phyloP scores from a whole-genome alignment of 2,113 vertebrate genomes.

The Oncorhynchus nerka region DNA sequence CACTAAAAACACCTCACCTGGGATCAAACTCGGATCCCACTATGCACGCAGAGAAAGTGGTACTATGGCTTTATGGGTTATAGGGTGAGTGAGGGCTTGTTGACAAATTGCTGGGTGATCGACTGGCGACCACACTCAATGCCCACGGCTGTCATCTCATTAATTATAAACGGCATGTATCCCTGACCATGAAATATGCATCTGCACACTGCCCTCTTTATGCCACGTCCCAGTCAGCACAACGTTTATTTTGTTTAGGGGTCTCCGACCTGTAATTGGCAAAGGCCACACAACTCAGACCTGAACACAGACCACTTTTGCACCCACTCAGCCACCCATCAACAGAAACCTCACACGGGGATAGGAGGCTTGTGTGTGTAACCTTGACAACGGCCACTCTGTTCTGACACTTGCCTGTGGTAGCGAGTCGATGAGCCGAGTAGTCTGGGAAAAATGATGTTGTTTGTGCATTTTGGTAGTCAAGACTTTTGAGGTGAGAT shows the following conservation, averaged over 20 bases:
- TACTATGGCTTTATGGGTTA: slow-evolving; percentile 14
- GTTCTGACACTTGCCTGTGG: slow-evolving; percentile 34
- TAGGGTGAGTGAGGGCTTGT: slow-evolving; percentile 42
- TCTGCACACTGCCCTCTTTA: slow-evolving; percentile 64
- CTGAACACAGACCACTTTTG: slow-evolving; percentile 61
- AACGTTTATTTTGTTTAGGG: slow-evolving; percentile 63
- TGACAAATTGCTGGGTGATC: slow-evolving; percentile 52
- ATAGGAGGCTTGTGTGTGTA: slow-evolving; percentile 18
- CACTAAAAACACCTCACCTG: not conserved
- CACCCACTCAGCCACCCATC: slow-evolving; percentile 62
- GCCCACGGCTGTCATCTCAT: slow-evolving; percentile 59
- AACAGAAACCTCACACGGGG: slow-evolving; percentile 57
- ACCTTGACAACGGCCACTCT: slow-evolving; percentile 51
- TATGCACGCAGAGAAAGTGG: slow-evolving; percentile 1
- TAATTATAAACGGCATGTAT: slow-evolving; percentile 61
- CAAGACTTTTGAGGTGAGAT: not conserved
- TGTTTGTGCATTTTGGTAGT: slow-evolving; percentile 10
- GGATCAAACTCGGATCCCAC: not conserved
- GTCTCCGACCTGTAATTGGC: slow-evolving; percentile 52
- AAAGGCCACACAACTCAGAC: slow-evolving; percentile 60
- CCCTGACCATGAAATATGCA: slow-evolving; percentile 31
- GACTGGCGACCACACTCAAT: slow-evolving; percentile 46
- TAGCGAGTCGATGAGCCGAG: not conserved
- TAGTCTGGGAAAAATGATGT: slow-evolving; percentile 2
- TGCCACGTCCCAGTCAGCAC: slow-evolving; percentile 46